Conservation (phyloP, 2,888 invertebrate species). For the Sphecodes monilicornis region DNA sequence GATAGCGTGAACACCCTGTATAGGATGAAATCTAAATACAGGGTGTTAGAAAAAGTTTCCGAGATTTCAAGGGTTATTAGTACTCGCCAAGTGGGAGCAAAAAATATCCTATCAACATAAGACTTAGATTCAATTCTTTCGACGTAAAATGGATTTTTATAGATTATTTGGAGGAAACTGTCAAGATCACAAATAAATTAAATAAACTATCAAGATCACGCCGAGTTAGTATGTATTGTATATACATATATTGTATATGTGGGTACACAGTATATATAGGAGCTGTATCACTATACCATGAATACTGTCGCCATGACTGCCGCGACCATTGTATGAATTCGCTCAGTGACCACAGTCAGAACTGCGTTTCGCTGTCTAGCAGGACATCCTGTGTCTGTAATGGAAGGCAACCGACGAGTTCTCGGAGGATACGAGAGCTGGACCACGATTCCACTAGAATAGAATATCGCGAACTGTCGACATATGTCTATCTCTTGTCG, state of each 20-base stretch:
- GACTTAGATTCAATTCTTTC: no score
- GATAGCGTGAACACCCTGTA: no score
- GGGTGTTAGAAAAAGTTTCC: no score
- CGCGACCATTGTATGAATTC: constrained; percentile 54
- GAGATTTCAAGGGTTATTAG: no score
- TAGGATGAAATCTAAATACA: no score
- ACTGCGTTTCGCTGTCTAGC: constrained; percentile 42
- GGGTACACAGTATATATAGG: background rate
- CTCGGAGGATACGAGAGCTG: constrained; percentile 67
- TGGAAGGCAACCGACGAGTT: constrained; percentile 71
- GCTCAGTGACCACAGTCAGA: constrained; percentile 55
- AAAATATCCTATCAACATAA: no score
- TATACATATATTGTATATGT: background rate
- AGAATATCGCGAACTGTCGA: constrained; percentile 75
- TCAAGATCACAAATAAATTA: no score
- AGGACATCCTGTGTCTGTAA: constrained; percentile 54
- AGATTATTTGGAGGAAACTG: no score
- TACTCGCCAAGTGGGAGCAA: no score
- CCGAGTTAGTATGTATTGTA: background rate
- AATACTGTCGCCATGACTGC: constrained; percentile 41
- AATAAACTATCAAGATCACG: no score
- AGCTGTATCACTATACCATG: constrained; percentile 32
- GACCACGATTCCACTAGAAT: constrained; percentile 55
- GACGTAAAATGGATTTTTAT: no score
- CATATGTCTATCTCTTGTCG: constrained; percentile 52